These are phyloP conservation scores for Drosophila lutescens DNA, from an alignment of 2,888 invertebrate genomes.

Conservation along the genomic window DNA sequence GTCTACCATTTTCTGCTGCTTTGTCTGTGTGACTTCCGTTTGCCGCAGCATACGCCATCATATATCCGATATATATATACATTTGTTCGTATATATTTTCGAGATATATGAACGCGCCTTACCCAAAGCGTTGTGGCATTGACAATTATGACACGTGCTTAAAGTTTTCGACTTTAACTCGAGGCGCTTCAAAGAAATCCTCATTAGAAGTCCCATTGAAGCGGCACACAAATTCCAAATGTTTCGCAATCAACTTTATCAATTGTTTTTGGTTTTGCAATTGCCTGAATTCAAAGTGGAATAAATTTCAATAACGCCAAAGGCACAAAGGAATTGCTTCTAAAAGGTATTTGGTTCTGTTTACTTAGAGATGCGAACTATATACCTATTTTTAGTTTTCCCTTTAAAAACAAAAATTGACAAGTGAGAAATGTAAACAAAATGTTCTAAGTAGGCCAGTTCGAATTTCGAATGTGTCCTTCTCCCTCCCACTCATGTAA, in stretches of 20 bases:
- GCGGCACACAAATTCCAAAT: slow-evolving; percentile 3
- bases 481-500: too few species aligned
- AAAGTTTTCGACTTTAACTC: slow-evolving; percentile 29
- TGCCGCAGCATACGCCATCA: slow-evolving; percentile 17
- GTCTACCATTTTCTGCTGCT: slow-evolving; percentile 27
- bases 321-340: background rate
- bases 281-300: slow-evolving; percentile 9
- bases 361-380: background rate
- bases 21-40: slow-evolving; percentile 43
- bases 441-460: too few species aligned
- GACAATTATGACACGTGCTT: slow-evolving; percentile 67
- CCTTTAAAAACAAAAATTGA: background rate
- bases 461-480: too few species aligned
- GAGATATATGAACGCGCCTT: background rate
- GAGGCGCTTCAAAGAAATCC: slow-evolving; percentile 26
- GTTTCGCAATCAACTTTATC: slow-evolving; percentile 9
- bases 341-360: background rate
- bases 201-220: slow-evolving; percentile 30
- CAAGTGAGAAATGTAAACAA: too few species aligned
- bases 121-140: slow-evolving; percentile 55
- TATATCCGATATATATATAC: background rate
- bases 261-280: slow-evolving; percentile 13
- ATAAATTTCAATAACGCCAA: slow-evolving; percentile 20
- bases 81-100: background rate
- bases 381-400: background rate